Base-by-base conservation (phyloP, 2,113 vertebrate genomes). In the Rhinolophus sinicus region DNA sequence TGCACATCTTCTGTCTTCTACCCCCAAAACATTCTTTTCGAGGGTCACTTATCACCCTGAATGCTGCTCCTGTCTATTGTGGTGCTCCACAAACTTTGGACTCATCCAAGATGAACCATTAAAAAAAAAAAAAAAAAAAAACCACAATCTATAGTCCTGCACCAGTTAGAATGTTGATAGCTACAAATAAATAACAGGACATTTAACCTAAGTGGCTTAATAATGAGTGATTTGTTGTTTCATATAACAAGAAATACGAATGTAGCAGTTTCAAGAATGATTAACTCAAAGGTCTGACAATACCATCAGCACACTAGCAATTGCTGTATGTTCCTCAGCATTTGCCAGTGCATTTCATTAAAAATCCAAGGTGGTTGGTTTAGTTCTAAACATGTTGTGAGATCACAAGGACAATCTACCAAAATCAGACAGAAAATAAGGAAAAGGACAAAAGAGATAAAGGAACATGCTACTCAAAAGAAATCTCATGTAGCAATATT, bases 91-190 rank as follows among this genome's bases (percentile, higher is more conserved):
- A 87, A 62, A 14, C 0, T 2, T 67, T 56, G 35, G 62, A 78
- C 16, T 82, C 10, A 60, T 35, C n/a, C 76, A 83, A 73, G 7
- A 44, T 24, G 19, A 72, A 52, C 30, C 30, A 88, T 62, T 92
- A 90, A 47, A 58, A 96, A 28, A 84, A 54, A 69, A 90, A 47
- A 58, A 96, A 28, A 84, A 54, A 69, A 80, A 5, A 28, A n/a
- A 78, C 78, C 19, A 86, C 26, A 83, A 58, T 82, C 44, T 69
- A 18, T 15, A 80, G n/a, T 19, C 6, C 3, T 44, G 12, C 24
- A 18, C 16, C 60, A 65, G 12, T 70, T 56, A 93, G 14, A 77
- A 72, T 72, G 21, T 50, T 52, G 73, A 70, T 54, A n/a, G 13
- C 28, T 89, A 76, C 28, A 88, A 58, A 60, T 85, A 88, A 58